phyloP scores from a whole-genome alignment of 2,797 vertebrate genomes.

The Apogon talboti region DNA sequence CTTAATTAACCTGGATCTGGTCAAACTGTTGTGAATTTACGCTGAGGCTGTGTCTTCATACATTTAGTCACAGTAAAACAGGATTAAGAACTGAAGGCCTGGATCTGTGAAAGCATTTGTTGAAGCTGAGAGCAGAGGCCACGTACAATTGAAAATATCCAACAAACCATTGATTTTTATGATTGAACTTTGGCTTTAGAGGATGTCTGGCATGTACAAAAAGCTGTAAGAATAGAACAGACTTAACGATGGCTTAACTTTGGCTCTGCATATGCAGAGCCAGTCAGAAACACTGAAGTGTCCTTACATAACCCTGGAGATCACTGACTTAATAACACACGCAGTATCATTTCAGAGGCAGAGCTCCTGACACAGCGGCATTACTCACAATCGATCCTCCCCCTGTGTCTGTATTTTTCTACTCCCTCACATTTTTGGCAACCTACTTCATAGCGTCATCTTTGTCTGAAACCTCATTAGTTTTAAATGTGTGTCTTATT shows the following conservation, averaged over 20 bases:
- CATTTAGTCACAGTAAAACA: background rate
- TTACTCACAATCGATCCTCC: constrained; percentile 22
- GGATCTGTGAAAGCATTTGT: constrained; percentile 8
- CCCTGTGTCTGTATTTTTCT: constrained; percentile 11
- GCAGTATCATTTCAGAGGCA: constrained; percentile 20
- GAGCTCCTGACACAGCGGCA: constrained; percentile 30
- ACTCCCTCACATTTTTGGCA: constrained; percentile 10
- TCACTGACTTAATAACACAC: constrained; percentile 31
- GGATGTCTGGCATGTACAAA: constrained; percentile 20
- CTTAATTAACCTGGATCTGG: too few relatives aligned
- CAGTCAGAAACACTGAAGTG: constrained; percentile 20
- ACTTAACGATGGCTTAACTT: constrained; percentile 2
- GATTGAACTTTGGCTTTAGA: constrained; percentile 31
- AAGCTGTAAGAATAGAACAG: constrained; percentile 24
- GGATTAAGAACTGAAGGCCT: background rate
- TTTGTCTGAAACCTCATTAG: background rate
- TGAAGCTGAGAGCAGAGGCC: background rate
- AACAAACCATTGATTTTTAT: constrained; percentile 22
- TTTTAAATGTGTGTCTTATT: background rate
- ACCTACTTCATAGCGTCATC: background rate
- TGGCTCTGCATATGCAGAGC: constrained; percentile 1
- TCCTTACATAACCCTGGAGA: constrained; percentile 47
- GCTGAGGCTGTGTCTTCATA: too few relatives aligned
- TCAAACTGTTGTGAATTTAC: background rate
- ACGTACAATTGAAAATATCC: constrained; percentile 6